Evolutionary conservation across 2,113 vertebrate species (phyloP), one percentile per base, ranked within the genome.

Genomic region (Lasiurus borealis): DNA sequence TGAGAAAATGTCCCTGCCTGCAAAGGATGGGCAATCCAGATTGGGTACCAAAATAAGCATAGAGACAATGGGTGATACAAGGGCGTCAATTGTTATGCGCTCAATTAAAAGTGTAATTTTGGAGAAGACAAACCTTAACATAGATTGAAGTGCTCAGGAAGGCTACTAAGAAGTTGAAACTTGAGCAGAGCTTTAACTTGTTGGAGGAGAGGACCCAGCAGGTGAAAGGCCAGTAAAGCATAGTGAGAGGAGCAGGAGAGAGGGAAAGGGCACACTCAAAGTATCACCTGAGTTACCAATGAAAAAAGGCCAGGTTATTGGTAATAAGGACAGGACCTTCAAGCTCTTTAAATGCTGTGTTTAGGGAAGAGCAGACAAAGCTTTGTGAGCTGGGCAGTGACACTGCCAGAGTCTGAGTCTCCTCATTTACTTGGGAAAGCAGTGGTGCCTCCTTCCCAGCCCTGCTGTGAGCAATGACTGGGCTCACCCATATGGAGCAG

Each of bases 401-500:
- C n/a, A 71, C 12, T 18, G 4, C 23, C n/a, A 77, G 92, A 88
- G 40, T 23, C 72, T 1, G 6, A 75, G 44, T 34, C 48, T 66
- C 59, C 31, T 90, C 14, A 2, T 44, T 31, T 75, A 50, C 25
- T 13, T 18, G 62, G 31, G 40, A 72, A 27, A 77, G 40, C 4
- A 59, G 1, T 1, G 0, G 6, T 0, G 2, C 34, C 62, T 52
- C 14, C 54, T 71, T 86, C 57, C 12, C 31, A 48, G 40, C 44
- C 71, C 1, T 4, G 18, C 31, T 1, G 6, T 21, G 29, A 75
- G 34, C 23, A 40, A 44, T 16, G 8, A 52, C 10, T 6, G n/a
- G 40, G 77, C 27, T 6, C 11, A 11, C 5, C 71, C 62, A 2
- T 0, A 5, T 0, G 19, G 25, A 84, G 34, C 82, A 48, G 15